A percentile compares a stretch with the other conserved stretches of the same genome.
These are phyloP conservation scores for Lobophora halterata DNA, from an alignment of 2,888 invertebrate genomes.

Conservation along the genomic window DNA sequence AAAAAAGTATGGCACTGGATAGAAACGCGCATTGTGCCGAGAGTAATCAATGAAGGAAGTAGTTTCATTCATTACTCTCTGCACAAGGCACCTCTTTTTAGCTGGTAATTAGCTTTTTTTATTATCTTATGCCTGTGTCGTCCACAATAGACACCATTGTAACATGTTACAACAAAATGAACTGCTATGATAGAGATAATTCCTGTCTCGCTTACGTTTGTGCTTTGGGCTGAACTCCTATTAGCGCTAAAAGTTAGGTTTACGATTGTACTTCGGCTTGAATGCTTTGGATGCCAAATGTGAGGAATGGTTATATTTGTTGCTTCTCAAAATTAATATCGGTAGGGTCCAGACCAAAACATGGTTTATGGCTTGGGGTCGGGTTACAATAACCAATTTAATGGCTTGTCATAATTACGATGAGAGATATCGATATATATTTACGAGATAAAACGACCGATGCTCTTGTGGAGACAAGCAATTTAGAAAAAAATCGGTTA, in stretches of 20 bases:
- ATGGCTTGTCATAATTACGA: constrained; percentile 12
- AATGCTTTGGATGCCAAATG: neutral
- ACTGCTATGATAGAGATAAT: constrained; percentile 8
- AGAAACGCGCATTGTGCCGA: no score
- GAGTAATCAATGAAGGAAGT: no score
- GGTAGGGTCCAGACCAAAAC: constrained; percentile 12
- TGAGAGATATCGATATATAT: constrained; percentile 16
- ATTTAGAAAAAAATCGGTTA: no score
- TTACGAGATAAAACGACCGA: no score
- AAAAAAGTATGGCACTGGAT: no score
- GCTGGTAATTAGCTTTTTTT: no score
- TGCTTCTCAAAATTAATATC: constrained; percentile 19
- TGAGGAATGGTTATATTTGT: constrained; percentile 11
- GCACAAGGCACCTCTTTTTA: no score
- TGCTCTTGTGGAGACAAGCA: no score
- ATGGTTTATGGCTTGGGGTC: constrained; percentile 19
- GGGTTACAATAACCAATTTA: constrained; percentile 15
- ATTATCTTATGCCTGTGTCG: no score
- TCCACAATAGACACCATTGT: no score
- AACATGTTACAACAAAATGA: no score
- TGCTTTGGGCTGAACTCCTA: constrained; percentile 28
- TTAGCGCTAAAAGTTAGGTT: neutral
- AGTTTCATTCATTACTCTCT: no score
- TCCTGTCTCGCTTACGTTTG: constrained; percentile 11
- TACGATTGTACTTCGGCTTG: neutral